Base-by-base conservation (phyloP, 2,113 vertebrate genomes). In the Xenus cinereus region DNA sequence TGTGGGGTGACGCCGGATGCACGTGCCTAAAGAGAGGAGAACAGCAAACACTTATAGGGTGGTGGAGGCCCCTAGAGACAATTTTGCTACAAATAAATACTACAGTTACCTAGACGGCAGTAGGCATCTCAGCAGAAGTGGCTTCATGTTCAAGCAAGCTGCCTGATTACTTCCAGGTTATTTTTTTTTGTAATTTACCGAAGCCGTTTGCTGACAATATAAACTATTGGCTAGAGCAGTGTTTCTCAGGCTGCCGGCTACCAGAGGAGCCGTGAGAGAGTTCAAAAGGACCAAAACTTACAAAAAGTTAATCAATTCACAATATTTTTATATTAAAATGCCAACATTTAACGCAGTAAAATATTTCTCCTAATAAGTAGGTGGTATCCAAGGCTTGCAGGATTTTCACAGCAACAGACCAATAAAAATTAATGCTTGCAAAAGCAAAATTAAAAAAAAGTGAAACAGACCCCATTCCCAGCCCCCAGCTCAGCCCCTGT, bases 11-110 rank as follows among this genome's bases (percentile, higher is more conserved):
- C 0, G 0, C 77, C 6, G 1, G 54, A 84, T 60, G 33, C 81
- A 33, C 1, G 8, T 51, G 56, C 11, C 30, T 15, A 6, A 66
- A 13, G 54, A 79, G 54, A 59, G 21, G 56, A 79, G 56, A 50
- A 91, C 46, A 75, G 59, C n/a, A 67, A 91, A 87, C 24, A 6
- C 26, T 89, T 78, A n/a, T 3, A 45, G 53, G 39, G 53, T 45
- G 41, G 60, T 87, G 69, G 87, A 78, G 56, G 94, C 66, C 89
- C 72, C 74, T 89, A 89, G 84, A 87, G 91, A 95, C 57, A 32
- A 45, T 53, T 79, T 69, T 21, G 12, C 46, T 59, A 37, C 50
- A 86, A 54, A 76, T 53, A 93, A 94, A 94, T 50, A 45, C 35
- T 57, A 57, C 0, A 0, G 26, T 74, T 83, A 86, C 35, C 71